phyloP scores from a whole-genome alignment of 2,888 invertebrate species.

The Cecidostiba fungosa region DNA sequence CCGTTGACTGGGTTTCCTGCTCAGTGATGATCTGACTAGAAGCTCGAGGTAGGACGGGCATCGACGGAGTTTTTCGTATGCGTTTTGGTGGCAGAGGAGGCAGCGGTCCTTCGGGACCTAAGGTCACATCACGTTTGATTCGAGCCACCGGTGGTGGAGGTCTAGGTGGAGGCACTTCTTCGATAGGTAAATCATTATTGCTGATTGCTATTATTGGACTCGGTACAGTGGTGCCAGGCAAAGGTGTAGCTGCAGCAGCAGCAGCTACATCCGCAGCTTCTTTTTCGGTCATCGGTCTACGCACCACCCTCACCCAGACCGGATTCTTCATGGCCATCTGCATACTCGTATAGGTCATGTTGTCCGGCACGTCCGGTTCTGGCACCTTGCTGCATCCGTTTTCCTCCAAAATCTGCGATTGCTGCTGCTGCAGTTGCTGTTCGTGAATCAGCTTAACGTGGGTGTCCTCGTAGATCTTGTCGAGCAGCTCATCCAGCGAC shows the following conservation, averaged over 20 bases:
- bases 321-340: constrained; percentile 94
- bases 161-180: constrained; percentile 65
- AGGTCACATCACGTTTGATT: constrained; percentile 79
- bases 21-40: constrained; percentile 68
- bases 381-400: constrained; percentile 67
- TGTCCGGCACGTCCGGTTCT: constrained; percentile 87
- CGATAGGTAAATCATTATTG: background rate
- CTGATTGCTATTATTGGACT: constrained; percentile 70
- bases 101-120: constrained; percentile 82
- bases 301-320: constrained; percentile 79
- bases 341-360: constrained; percentile 91
- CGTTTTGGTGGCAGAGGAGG: constrained; percentile 93
- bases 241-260: background rate
- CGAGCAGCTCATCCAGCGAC: constrained; percentile 87
- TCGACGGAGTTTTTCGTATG: constrained; percentile 77
- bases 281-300: constrained; percentile 75
- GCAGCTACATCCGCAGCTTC: background rate
- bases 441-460: constrained; percentile 82
- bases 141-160: constrained; percentile 69
- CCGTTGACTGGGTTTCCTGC: constrained; percentile 64
- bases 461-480: constrained; percentile 90
- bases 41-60: constrained; percentile 76
- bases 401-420: background rate
- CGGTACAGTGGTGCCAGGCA: constrained; percentile 64
- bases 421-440: constrained; percentile 67